Base-by-base conservation (phyloP, 2,113 vertebrate genomes). In the Pyxicephalus adspersus region DNA sequence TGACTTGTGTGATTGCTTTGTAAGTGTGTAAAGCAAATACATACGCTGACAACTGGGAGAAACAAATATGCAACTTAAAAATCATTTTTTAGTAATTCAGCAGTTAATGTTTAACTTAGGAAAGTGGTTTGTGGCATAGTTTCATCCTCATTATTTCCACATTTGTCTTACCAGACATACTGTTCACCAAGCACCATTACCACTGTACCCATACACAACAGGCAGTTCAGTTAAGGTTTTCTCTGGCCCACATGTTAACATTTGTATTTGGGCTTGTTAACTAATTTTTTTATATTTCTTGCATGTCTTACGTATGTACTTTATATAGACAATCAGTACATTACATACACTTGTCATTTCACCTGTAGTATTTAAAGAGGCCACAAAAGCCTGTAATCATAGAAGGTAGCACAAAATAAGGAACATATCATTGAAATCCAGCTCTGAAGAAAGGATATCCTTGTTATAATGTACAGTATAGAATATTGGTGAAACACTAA, bases 61-160 rank as follows among this genome's bases (percentile, higher is more conserved):
- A 80, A 34, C 66, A 80, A 80, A 80, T 71, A 80, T 80, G 77
- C 63, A 34, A 71, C 77, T 80, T 72, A 51, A 71, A 71, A 71
- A 79, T 71, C 77, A 71, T 80, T 80, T 71, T 52, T 51, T 80
- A 71, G 77, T 80, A 80, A 80, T 68, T 71, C 68, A 80, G 34
- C 31, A 19, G 77, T 80, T 80, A 71, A 80, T 29, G 66, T 71
- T 63, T 80, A 70, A 80, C 57, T 2, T 26, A 13, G 25, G 63
- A 52, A 51, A 23, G 28, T 71, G 7, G 18, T n/a, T 16, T 4
- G 50, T 13, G 9, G 55, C 50, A 71, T 63, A 51, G 38, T 63
- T 72, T 58, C 29, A 31, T 18, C 29, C 34, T 29, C 22, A 71
- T 63, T 52, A 63, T 63, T 63, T 80, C 52, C 25, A 50, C 57